Evolutionary conservation across 2,797 vertebrate species (phyloP).

Genomic region (Vipera ursinii): DNA sequence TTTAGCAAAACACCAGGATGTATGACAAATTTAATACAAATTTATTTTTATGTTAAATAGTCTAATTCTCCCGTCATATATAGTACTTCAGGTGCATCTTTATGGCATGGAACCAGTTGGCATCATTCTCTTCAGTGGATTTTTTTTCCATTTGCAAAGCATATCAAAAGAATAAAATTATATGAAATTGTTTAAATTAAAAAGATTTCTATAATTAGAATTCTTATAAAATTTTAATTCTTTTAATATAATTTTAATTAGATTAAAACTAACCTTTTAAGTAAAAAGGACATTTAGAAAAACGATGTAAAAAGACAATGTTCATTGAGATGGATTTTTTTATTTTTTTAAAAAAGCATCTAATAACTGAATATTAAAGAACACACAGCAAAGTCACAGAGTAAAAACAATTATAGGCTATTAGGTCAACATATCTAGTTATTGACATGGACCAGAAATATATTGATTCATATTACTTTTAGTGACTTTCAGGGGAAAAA

Average conservation of each 20-base stretch:
- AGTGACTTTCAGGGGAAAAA: not conserved
- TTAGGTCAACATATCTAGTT: not conserved
- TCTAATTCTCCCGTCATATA: not conserved
- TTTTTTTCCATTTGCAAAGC: not conserved
- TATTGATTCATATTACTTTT: not conserved
- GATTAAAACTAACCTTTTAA: not conserved
- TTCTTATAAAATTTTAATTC: not conserved
- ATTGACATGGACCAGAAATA: not conserved
- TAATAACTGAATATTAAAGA: not conserved
- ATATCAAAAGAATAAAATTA: not conserved
- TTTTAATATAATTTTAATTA: not conserved
- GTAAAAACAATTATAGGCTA: not conserved
- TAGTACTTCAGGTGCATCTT: not conserved
- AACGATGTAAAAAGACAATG: not conserved
- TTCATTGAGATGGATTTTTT: not conserved
- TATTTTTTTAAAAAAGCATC: not conserved
- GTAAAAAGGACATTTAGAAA: not conserved
- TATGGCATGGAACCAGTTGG: not conserved
- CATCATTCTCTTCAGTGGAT: not conserved
- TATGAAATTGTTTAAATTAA: not conserved
- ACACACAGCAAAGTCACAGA: not conserved
- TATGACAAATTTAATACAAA: not conserved
- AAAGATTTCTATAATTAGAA: not conserved
- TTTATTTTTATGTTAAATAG: not conserved
- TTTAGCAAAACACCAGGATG: not conserved